Conservation (phyloP, 2,113 vertebrate species). For the Centropus bengalensis region DNA sequence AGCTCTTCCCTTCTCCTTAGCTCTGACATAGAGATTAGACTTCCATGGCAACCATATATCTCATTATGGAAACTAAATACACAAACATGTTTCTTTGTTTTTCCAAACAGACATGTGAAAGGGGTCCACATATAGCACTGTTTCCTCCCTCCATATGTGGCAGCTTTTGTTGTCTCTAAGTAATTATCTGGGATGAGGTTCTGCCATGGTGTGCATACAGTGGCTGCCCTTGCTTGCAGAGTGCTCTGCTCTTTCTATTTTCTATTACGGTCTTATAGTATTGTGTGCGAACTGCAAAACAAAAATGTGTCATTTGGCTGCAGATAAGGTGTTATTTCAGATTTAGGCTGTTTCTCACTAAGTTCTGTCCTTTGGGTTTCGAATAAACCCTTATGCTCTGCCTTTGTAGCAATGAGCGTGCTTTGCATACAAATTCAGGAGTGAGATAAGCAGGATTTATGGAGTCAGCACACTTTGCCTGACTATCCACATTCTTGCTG, state of each 20-base stretch:
- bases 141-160: background rate
- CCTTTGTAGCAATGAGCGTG: background rate
- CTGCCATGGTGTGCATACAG: background rate
- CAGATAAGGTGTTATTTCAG: background rate
- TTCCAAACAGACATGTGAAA: background rate
- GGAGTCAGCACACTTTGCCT: background rate
- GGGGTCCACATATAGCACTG: background rate
- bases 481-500: background rate
- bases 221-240: background rate
- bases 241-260: background rate
- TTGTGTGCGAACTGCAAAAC: background rate
- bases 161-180: background rate
- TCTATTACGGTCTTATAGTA: background rate
- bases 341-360: background rate
- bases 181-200: background rate
- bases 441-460: background rate
- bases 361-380: slow-evolving; percentile 12
- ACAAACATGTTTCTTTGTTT: slow-evolving; percentile 35
- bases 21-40: slow-evolving; percentile 46
- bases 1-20: background rate
- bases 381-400: slow-evolving; percentile 6
- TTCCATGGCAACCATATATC: slow-evolving; percentile 56
- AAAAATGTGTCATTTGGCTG: background rate
- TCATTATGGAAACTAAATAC: slow-evolving; percentile 42
- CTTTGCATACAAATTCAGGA: background rate